These are phyloP conservation scores for Galerucella pusilla DNA, from an alignment of 2,888 invertebrate genomes.

Conservation along the genomic window DNA sequence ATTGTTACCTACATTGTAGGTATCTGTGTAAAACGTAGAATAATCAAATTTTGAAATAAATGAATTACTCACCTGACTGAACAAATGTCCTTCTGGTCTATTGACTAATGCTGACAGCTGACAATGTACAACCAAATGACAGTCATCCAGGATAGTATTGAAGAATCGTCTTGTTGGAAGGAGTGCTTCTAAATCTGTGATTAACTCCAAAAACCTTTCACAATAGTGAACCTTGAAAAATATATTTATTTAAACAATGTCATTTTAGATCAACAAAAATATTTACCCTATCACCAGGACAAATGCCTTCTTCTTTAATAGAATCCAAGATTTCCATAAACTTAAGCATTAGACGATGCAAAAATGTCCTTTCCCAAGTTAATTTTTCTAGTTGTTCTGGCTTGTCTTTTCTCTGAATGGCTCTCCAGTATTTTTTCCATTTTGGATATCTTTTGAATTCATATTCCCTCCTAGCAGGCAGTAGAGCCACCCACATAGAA, in stretches of 20 bases:
- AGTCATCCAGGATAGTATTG: constrained; percentile 94
- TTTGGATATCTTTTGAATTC: constrained; percentile 88
- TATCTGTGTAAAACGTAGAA: too few species aligned
- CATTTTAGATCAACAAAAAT: constrained; percentile 6
- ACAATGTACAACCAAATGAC: constrained; percentile 91
- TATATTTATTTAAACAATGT: constrained; percentile 12
- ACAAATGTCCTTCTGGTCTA: constrained; percentile 88
- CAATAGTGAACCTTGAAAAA: constrained; percentile 78
- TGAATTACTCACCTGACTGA: constrained; percentile 80
- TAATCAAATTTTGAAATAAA: not conserved
- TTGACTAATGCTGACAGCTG: constrained; percentile 80
- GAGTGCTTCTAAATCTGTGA: constrained; percentile 95
- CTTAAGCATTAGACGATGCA: constrained; percentile 86
- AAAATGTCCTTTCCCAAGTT: constrained; percentile 87
- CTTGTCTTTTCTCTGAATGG: constrained; percentile 87
- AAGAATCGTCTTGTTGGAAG: constrained; percentile 96
- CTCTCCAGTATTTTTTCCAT: constrained; percentile 92
- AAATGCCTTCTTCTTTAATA: constrained; percentile 73
- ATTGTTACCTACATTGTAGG: too few species aligned
- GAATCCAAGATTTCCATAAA: constrained; percentile 85
- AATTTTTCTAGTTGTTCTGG: constrained; percentile 75
- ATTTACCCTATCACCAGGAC: constrained; percentile 69
- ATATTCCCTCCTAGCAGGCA: constrained; percentile 84
- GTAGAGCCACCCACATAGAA: constrained; percentile 92
- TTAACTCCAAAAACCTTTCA: constrained; percentile 94